Evolutionary conservation across 2,113 vertebrate genomes (phyloP).

Genomic region (Colaptes auratus): DNA sequence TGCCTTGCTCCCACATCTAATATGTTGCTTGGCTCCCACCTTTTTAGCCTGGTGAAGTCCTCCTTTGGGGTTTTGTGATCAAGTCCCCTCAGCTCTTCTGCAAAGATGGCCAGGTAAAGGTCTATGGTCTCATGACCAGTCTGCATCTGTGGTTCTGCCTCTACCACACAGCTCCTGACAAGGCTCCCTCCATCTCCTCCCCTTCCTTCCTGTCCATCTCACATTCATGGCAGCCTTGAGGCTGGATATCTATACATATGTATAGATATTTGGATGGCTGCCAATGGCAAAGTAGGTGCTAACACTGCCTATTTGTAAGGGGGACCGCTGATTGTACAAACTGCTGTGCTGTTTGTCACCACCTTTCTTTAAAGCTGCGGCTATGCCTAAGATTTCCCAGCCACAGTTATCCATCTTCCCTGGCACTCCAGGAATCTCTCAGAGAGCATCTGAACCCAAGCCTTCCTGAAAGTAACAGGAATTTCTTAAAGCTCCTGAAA

Average conservation of each 20-base stretch:
- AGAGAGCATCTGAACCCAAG: neutral
- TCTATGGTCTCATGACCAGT: neutral
- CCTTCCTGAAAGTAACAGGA: accelerated
- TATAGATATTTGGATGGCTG: neutral
- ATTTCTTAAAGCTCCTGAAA: neutral
- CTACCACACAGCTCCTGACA: neutral
- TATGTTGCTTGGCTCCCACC: neutral
- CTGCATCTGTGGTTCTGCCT: neutral
- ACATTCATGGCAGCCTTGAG: neutral
- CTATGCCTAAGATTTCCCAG: neutral
- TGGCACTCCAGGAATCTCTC: neutral
- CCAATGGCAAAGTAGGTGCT: neutral
- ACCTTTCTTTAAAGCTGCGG: accelerated
- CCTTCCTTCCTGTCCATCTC: neutral
- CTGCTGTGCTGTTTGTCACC: neutral
- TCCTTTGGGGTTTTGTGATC: neutral
- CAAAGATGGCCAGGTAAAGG: accelerated
- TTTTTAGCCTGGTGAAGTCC: neutral
- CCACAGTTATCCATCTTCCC: accelerated
- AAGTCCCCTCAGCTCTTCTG: neutral
- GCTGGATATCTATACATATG: neutral
- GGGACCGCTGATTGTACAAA: neutral
- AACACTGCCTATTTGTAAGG: neutral
- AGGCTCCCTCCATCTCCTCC: neutral
- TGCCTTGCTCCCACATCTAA: neutral